Conservation (phyloP, 2,797 vertebrate species). For the Caiman crocodilus region DNA sequence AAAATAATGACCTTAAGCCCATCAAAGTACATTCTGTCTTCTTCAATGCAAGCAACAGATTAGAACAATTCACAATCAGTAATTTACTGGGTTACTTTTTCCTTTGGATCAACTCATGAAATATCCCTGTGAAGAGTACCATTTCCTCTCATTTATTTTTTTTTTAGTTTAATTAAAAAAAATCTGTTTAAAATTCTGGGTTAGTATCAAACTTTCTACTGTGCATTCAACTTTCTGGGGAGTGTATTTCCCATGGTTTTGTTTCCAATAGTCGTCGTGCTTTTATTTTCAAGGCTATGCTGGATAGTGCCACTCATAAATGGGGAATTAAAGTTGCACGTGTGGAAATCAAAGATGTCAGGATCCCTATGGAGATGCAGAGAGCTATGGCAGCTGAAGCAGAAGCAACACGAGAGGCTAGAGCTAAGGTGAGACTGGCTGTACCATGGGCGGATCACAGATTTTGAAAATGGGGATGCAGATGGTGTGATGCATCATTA, state of each 20-base stretch:
- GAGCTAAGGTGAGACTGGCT: slow-evolving; percentile 75
- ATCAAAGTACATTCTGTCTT: neutral
- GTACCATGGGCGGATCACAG: neutral
- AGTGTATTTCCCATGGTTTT: accelerated
- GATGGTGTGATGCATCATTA: too few species aligned
- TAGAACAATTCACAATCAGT: neutral
- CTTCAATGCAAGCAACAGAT: neutral
- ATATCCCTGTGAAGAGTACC: neutral
- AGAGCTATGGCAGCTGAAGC: slow-evolving; percentile 86
- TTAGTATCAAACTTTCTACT: too few species aligned
- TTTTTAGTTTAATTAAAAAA: neutral
- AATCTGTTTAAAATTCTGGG: too few species aligned
- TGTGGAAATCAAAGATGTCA: slow-evolving; percentile 86
- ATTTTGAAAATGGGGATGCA: too few species aligned
- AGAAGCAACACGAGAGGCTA: slow-evolving; percentile 80
- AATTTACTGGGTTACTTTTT: neutral
- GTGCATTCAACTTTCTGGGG: neutral
- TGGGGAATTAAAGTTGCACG: slow-evolving; percentile 85
- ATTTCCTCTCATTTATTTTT: neutral
- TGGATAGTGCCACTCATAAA: slow-evolving; percentile 69
- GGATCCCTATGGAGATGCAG: slow-evolving; percentile 81
- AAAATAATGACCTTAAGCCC: neutral
- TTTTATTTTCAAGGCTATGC: slow-evolving; percentile 70
- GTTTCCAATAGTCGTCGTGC: neutral
- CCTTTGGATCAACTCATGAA: neutral